Evolutionary conservation across 23 tunicate species (phyloP), one percentile per base, ranked within the genome.

Genomic region (Clavelina lepadiformis): DNA sequence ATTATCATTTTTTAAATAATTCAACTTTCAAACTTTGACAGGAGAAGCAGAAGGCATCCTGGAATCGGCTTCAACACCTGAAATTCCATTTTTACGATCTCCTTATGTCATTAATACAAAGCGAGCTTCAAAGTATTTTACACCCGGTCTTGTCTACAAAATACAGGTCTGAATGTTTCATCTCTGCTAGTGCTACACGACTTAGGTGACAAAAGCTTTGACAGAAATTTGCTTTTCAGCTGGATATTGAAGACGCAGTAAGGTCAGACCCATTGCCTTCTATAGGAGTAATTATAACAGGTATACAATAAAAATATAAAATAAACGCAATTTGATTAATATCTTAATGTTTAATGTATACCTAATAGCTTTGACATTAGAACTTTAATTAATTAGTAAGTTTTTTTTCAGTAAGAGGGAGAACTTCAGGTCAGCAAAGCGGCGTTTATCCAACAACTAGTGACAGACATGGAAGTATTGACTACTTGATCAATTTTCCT

Each of bases 101-200:
- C 93, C 93, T 5, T 84, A 66, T 35, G 31, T 22, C 3, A 76
- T 84, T 35, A 79, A 76, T 4, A 54, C 45, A 2, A 27, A 73
- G 25, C 46, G 93, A 57, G 59, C 69, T 15, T 76, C 76, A 13
- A 51, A 66, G 15, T 76, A 51, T 64, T 76, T 62, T 51, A 69
- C 81, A 15, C 82, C 82, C 18, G 31, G 53, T 11, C 57, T 76
- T 28, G 21, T 36, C 38, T 76, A 76, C 44, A 1, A 2, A 2
- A 18, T 76, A 7, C 65, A 67, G 68, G 82, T 76, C 54, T 25
- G 50, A 8, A 53, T 8, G 23, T n/a, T 27, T n/a, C 15, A 11
- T 41, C 15, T 41, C n/a, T n/a, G n/a, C n/a, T n/a, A n/a, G n/a
- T n/a, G n/a, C n/a, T n/a, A n/a, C n/a, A n/a, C n/a, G n/a, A n/a